Evolutionary conservation across 2,113 vertebrate genomes (phyloP), one percentile per base, ranked within the genome.

Genomic region (Oenanthe melanoleuca): DNA sequence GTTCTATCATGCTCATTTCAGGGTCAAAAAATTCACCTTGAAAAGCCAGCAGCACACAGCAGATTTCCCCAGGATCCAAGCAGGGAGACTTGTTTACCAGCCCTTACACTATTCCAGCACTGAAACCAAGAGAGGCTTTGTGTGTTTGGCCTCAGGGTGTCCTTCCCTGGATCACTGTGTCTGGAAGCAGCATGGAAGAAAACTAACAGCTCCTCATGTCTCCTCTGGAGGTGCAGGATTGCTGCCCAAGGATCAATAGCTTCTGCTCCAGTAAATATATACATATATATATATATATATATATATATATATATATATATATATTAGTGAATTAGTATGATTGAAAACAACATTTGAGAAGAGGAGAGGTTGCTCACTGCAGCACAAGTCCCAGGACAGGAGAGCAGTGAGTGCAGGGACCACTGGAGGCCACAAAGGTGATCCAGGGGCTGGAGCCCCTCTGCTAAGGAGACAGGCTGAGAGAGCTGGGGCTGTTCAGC

Each of bases 1-100:
- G 88, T 90, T 95, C 64, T 55, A 44, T 70, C 93, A 86, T 45
- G 92, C 18, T 88, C 74, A 70, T 77, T 95, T 88, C 81, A 88
- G 52, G 79, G 67, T 74, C 64, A 88, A 91, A 93, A 95, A 82
- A 60, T 44, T 57, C 57, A 29, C 47, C 38, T 74, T 49, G 79
- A 66, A 93, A 67, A 95, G 63, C 59, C 66, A 86, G 59, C 50
- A 95, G 34, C 63, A 57, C 26, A 16, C 16, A 71, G 53, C 33
- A 55, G 66, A 38, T 69, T 73, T 59, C 67, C 66, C 74, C 0
- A 2, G 59, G 64, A 75, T 47, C 47, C 55, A 24, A 49, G 59
- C 28, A 88, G 38, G 8, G 80, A 73, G 44, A 52, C 4, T n/a
- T 44, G 29, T 82, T 88, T 75, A 80, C 72, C 79, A 90, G 56